phyloP scores from a whole-genome alignment of 92 coral and sea anemone genomes.

The Zoanthus sociatus region DNA sequence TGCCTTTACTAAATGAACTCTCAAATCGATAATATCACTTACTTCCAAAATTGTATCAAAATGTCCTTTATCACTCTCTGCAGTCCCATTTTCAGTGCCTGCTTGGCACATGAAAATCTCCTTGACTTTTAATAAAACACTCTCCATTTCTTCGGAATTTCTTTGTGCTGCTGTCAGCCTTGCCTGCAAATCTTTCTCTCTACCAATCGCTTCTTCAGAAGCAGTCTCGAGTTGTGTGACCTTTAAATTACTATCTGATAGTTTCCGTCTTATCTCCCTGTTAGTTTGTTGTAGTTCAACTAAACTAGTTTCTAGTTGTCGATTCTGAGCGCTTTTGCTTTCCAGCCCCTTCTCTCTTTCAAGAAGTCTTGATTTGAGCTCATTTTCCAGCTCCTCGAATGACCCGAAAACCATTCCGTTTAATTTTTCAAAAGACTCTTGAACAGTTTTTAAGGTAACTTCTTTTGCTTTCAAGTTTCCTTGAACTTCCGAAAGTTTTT shows the following conservation, averaged over 20 bases:
- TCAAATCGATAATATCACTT: neutral
- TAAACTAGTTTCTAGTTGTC: conserved; percentile 74
- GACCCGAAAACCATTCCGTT: conserved; percentile 96
- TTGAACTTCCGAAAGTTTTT: conserved; percentile 65
- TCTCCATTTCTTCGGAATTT: conserved; percentile 23
- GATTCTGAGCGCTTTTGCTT: conserved; percentile 82
- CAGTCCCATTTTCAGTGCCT: conserved; percentile 4
- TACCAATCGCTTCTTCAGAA: neutral
- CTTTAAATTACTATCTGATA: conserved; percentile 53
- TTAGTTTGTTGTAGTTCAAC: conserved; percentile 76
- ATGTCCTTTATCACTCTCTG: conserved; percentile 8
- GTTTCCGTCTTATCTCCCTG: conserved; percentile 57
- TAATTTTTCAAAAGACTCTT: conserved; percentile 91
- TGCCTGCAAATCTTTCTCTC: conserved; percentile 50
- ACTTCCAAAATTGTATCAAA: conserved; percentile 20
- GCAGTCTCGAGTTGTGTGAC: conserved; percentile 22
- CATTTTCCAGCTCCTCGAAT: conserved; percentile 90
- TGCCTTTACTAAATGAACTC: too few relatives aligned
- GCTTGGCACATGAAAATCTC: neutral
- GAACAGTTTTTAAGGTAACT: conserved; percentile 80
- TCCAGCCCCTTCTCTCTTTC: conserved; percentile 92
- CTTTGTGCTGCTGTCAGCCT: conserved; percentile 18
- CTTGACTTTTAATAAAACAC: conserved; percentile 30
- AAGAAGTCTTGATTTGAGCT: conserved; percentile 77
- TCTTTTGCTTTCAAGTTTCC: conserved; percentile 86